These are phyloP conservation scores for Macrostomum cliftonense DNA, from an alignment of 2,888 invertebrate genomes.

Conservation along the genomic window DNA sequence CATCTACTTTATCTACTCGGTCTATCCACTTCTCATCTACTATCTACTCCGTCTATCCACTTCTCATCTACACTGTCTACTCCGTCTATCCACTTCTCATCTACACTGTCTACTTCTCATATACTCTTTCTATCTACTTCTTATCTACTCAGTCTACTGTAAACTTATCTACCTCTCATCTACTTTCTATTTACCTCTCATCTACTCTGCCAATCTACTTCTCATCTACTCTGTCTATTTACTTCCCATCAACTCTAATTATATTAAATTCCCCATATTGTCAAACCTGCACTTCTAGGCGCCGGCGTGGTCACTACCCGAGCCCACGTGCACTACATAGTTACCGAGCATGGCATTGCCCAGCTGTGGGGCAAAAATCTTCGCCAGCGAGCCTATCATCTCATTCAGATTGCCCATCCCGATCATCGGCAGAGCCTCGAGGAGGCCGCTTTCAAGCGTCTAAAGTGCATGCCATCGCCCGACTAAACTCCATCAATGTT, in stretches of 20 bases:
- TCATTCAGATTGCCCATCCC: conserved; percentile 73
- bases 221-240: too few species aligned
- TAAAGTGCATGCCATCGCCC: conserved; percentile 40
- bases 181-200: too few species aligned
- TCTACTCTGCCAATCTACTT: too few species aligned
- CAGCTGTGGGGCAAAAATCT: conserved; percentile 69
- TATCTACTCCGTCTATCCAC: too few species aligned
- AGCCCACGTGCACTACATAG: conserved; percentile 76
- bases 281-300: conserved; percentile 45
- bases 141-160: too few species aligned
- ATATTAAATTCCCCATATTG: too few species aligned
- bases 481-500: conserved; percentile 12
- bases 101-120: too few species aligned
- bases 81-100: too few species aligned
- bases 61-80: too few species aligned
- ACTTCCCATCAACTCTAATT: too few species aligned
- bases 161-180: too few species aligned
- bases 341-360: conserved; percentile 77
- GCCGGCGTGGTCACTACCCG: conserved; percentile 80
- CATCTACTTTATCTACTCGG: conserved; percentile 41
- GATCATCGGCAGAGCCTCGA: conserved; percentile 60
- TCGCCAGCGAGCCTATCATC: conserved; percentile 66
- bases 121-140: conserved; percentile 30
- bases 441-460: conserved; percentile 59
- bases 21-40: too few species aligned